phyloP scores from a whole-genome alignment of 2,888 invertebrate genomes.

The Priocnemis perturbator region DNA sequence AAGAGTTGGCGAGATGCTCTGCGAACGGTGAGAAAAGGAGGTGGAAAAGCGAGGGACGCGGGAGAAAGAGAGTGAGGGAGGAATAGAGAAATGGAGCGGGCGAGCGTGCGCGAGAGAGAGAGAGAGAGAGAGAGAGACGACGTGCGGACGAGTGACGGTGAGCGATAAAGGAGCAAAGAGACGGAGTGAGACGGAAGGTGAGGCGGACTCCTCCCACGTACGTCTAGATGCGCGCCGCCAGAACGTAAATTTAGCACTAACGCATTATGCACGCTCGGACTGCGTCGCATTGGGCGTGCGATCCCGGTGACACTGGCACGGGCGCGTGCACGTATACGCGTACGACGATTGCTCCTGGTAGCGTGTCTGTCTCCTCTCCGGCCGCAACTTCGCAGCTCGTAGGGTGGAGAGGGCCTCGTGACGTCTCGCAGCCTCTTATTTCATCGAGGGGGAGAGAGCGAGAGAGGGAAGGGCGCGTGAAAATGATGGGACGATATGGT shows the following conservation, averaged over 20 bases:
- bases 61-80: constrained; percentile 12
- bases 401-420: too few relatives aligned
- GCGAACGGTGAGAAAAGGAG: not conserved
- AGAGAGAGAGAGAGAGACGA: constrained; percentile 6
- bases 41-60: too few relatives aligned
- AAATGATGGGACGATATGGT: constrained; percentile 5
- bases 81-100: constrained; percentile 1
- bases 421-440: constrained; percentile 1
- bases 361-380: too few relatives aligned
- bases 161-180: constrained; percentile 7
- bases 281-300: constrained; percentile 70
- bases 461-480: not conserved
- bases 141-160: constrained; percentile 10
- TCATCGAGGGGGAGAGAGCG: not conserved
- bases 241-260: constrained; percentile 74
- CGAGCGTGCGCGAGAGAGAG: not conserved
- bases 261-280: constrained; percentile 74
- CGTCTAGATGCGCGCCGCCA: constrained; percentile 64
- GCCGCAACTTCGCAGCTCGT: too few relatives aligned
- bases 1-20: too few relatives aligned
- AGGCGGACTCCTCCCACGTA: constrained; percentile 61
- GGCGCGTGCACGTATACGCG: not conserved
- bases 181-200: constrained; percentile 34
- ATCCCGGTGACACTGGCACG: constrained; percentile 44
- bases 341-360: not conserved